These are phyloP conservation scores for Keiferia lycopersicella DNA, from an alignment of 2,888 invertebrate genomes.

Conservation along the genomic window DNA sequence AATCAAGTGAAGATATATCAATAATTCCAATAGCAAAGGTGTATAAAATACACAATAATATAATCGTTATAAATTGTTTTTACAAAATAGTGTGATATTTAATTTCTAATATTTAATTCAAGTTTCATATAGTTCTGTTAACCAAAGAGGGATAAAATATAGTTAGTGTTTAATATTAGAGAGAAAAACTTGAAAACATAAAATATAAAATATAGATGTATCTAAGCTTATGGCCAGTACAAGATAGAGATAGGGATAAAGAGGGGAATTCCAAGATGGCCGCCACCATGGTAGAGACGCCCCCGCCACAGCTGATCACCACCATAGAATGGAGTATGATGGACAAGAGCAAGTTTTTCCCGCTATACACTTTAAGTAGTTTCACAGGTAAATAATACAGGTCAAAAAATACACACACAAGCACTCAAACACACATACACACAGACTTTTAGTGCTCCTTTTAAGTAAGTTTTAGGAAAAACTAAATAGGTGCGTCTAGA, in stretches of 20 bases:
- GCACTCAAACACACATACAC: too few relatives aligned
- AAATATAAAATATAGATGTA: constrained; percentile 45
- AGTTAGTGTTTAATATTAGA: constrained; percentile 19
- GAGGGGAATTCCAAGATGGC: constrained; percentile 50
- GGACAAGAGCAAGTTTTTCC: constrained; percentile 97
- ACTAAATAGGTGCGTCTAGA: too few relatives aligned
- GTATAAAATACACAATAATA: constrained; percentile 44
- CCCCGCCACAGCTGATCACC: constrained; percentile 84
- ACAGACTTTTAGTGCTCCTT: background rate
- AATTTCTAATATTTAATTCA: constrained; percentile 31
- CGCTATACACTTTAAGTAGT: constrained; percentile 94
- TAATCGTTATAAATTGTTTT: constrained; percentile 38
- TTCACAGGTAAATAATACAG: constrained; percentile 82
- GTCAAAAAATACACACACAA: background rate
- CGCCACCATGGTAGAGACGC: constrained; percentile 79
- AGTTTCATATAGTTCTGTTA: constrained; percentile 36
- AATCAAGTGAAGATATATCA: constrained; percentile 20
- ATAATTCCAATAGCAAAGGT: constrained; percentile 45
- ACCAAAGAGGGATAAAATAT: constrained; percentile 41
- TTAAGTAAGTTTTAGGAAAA: background rate
- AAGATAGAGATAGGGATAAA: constrained; percentile 34
- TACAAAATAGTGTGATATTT: constrained; percentile 27
- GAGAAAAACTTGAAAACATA: constrained; percentile 27
- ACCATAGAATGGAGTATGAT: constrained; percentile 99
- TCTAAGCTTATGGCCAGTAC: constrained; percentile 50